phyloP scores from a whole-genome alignment of 2,888 invertebrate genomes.

The Diarsia brunnea region DNA sequence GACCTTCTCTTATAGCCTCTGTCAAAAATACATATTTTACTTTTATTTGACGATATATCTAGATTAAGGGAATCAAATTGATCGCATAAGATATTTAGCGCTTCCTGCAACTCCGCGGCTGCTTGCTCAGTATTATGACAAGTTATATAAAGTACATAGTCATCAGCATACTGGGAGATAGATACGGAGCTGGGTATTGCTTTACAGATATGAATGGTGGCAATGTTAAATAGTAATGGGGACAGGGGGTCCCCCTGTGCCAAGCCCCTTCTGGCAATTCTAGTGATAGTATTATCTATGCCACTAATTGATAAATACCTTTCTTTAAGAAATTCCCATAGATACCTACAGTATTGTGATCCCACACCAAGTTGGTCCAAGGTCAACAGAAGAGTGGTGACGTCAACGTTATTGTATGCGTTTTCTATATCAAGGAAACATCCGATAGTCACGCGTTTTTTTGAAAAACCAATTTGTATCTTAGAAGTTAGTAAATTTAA shows the following conservation, averaged over 20 bases:
- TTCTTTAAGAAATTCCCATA: background rate
- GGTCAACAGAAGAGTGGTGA: background rate
- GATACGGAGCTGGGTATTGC: background rate
- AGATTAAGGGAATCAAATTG: background rate
- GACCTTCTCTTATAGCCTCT: background rate
- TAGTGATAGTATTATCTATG: background rate
- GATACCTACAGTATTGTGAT: background rate
- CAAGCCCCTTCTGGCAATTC: background rate
- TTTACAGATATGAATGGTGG: background rate
- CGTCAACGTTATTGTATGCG: background rate
- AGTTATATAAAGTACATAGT: background rate
- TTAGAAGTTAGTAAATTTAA: background rate
- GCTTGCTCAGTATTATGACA: conserved; percentile 1
- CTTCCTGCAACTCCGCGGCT: background rate
- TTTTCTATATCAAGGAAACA: too few relatives aligned
- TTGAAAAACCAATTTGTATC: too few relatives aligned
- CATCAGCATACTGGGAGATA: background rate
- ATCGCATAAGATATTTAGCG: background rate
- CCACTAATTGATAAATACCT: background rate
- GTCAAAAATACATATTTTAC: conserved; percentile 8
- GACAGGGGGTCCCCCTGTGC: background rate
- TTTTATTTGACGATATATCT: background rate
- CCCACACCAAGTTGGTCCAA: background rate
- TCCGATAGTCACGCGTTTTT: too few relatives aligned
- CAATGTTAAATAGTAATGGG: background rate